Evolutionary conservation across 2,888 invertebrate genomes (phyloP), one percentile per base, ranked within the genome.

Genomic region (Incurvaria masculella): DNA sequence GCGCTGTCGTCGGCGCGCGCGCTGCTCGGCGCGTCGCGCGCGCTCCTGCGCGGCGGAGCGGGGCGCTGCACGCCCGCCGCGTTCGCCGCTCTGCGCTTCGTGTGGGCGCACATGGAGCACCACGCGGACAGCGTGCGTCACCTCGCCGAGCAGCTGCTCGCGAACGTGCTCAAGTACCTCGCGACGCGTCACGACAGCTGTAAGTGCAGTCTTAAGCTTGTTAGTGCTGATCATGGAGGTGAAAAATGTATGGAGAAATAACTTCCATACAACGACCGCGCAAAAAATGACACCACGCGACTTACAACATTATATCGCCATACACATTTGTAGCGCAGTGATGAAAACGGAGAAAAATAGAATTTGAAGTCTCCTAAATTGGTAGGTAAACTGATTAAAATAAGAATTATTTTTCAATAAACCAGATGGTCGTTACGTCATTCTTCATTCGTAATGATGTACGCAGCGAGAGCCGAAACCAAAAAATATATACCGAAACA

Each of bases 101-200:
- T 81, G 19, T 81, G 84, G 78, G 63, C 71, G 0, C 82, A 85
- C 56, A 64, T 86, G 42, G 85, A 86, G 44, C 84, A 86, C 65
- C 78, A 79, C 57, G 78, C 85, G 62, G 88, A 88, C 59, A 82
- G 83, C 53, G 85, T 88, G 20, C 64, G 84, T 1, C 82, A 85
- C 57, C 65, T 84, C 45, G 68, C 82, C 0, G 80, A 76, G 19
- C 80, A 81, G 52, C 64, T 81, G 20, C 63, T 76, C 33, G 57
- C 52, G 1, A 55, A 58, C 21, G 55, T 71, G 2, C 64, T 72
- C 0, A 61, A 54, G 20, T 66, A 68, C 52, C 67, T 68, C 47
- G 58, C 61, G 0, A 53, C 46, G 1, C 48, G 68, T 47, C 59
- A 66, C 17, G 59, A 52, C 17, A 49, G 59, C 51, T 79, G 79